Percentiles rank a stretch among this genome's conserved stretches.
These are phyloP conservation scores for Phyllotreta striolata DNA, from an alignment of 2,888 invertebrate species.

Conservation along the genomic window DNA sequence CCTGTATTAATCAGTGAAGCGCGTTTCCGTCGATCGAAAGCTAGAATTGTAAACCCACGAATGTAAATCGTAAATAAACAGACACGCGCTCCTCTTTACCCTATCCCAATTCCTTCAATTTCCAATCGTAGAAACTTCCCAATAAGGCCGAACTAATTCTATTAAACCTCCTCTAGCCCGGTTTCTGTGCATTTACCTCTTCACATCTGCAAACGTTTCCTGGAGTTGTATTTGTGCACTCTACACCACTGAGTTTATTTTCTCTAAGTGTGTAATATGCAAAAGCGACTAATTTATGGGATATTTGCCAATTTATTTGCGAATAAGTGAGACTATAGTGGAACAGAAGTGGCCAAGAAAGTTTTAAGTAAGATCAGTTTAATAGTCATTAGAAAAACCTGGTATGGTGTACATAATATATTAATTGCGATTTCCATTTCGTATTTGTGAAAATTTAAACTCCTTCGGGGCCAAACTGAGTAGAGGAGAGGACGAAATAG, in stretches of 20 bases:
- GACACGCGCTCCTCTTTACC: neutral
- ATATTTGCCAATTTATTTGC: no score
- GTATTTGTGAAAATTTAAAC: no score
- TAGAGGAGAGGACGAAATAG: no score
- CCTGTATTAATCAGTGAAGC: conserved; percentile 8
- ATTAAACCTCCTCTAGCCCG: conserved; percentile 14
- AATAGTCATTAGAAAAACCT: no score
- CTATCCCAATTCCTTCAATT: conserved; percentile 14
- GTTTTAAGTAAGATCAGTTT: no score
- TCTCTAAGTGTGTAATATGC: no score
- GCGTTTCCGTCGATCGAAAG: neutral
- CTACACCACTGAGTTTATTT: conserved; percentile 35
- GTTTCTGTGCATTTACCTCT: conserved; percentile 12
- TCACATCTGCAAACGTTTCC: conserved; percentile 7
- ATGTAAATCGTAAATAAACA: conserved; percentile 18
- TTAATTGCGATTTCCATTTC: no score
- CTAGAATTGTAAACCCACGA: conserved; percentile 14
- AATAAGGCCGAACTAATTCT: conserved; percentile 26
- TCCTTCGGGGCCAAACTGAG: no score
- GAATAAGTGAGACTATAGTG: no score
- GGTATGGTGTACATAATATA: no score
- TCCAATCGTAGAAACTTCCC: conserved; percentile 19
- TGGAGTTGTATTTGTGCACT: conserved; percentile 30
- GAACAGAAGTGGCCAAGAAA: no score
- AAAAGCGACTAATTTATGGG: no score